A percentile compares a stretch with the other conserved stretches of the same genome.
phyloP scores from a whole-genome alignment of 2,888 invertebrate genomes.

The Euphydryas editha region DNA sequence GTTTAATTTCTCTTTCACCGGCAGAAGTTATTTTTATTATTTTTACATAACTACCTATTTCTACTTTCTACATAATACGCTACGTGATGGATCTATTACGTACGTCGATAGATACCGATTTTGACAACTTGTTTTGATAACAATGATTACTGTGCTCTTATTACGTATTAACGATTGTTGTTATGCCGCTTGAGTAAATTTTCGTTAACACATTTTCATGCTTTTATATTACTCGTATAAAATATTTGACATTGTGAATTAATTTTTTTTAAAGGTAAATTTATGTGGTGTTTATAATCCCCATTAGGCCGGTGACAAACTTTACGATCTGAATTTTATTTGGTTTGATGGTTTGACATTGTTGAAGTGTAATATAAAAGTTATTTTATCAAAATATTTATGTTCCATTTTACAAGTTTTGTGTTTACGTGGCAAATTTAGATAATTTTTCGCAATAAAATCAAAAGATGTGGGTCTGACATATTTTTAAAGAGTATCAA shows the following conservation, averaged over 20 bases:
- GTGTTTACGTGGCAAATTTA: not conserved
- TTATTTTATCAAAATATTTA: slow-evolving; percentile 1
- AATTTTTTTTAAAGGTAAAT: not conserved
- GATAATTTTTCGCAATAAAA: not conserved
- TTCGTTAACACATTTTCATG: not conserved
- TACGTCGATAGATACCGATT: slow-evolving; percentile 50
- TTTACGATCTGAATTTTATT: not conserved
- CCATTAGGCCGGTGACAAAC: no score
- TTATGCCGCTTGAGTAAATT: not conserved
- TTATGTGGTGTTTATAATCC: not conserved
- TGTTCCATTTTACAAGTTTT: not conserved
- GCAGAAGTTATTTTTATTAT: slow-evolving; percentile 62
- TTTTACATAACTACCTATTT: slow-evolving; percentile 66
- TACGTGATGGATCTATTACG: slow-evolving; percentile 61
- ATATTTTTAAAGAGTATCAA: not conserved
- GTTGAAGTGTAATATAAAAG: not conserved
- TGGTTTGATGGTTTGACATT: not conserved
- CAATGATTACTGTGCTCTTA: slow-evolving; percentile 3
- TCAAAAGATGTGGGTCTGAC: not conserved
- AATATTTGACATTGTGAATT: not conserved
- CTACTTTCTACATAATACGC: slow-evolving; percentile 68
- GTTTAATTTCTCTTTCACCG: slow-evolving; percentile 77
- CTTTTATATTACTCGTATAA: not conserved
- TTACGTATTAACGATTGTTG: not conserved
- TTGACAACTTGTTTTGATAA: slow-evolving; percentile 18